Evolutionary conservation across 2,113 vertebrate species (phyloP).

Genomic region (Nothocercus nigrocapillus): DNA sequence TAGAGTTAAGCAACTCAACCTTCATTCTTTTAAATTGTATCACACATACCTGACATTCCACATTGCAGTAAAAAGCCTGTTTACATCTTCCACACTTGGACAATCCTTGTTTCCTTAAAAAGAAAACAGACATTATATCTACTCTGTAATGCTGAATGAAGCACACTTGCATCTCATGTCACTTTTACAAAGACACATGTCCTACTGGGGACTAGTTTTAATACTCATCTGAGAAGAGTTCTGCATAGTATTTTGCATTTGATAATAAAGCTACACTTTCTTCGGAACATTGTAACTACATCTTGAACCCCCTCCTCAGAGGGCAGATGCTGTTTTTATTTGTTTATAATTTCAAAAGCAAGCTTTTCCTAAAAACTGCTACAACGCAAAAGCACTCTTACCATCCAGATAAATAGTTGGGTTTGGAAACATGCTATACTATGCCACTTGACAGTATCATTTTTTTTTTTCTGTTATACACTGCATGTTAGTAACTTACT

Average conservation of each 20-base stretch:
- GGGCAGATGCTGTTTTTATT: background rate
- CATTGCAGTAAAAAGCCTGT: slow-evolving; percentile 95
- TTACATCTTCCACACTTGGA: slow-evolving; percentile 97
- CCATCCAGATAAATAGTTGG: background rate
- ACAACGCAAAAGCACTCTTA: background rate
- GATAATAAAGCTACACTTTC: background rate
- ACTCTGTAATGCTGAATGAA: background rate
- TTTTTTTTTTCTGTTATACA: background rate
- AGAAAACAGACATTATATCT: slow-evolving; percentile 45
- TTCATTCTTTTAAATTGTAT: background rate
- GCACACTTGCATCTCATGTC: background rate
- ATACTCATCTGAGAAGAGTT: background rate
- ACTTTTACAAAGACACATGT: background rate
- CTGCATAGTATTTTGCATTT: background rate
- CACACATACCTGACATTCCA: slow-evolving; percentile 90
- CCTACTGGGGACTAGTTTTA: background rate
- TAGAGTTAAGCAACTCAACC: background rate
- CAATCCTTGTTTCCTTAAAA: slow-evolving; percentile 89
- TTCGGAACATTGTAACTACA: background rate
- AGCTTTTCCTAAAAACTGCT: background rate
- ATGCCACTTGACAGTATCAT: background rate
- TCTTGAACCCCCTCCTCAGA: background rate
- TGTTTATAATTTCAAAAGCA: slow-evolving; percentile 11
- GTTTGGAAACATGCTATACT: background rate
- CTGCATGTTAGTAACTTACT: background rate